Base-by-base conservation (phyloP, 2,797 vertebrate genomes). In the Rousettus madagascariensis region DNA sequence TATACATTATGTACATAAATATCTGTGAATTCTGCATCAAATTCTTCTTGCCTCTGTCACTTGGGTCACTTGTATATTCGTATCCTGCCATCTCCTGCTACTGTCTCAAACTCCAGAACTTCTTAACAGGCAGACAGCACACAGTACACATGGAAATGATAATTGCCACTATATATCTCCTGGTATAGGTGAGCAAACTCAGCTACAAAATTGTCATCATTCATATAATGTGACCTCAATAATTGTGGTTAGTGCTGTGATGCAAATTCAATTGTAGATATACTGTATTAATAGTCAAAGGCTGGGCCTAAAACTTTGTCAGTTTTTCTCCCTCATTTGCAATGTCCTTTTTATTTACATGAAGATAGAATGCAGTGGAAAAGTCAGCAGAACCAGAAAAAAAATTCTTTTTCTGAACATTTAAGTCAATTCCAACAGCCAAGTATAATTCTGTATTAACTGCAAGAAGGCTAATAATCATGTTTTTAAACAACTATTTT, bases 391-490 rank as follows among this genome's bases (percentile, higher is more conserved):
- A 36, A 79, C 79, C 69, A 87, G 26, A 95, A 94, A 77, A 2
- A 71, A 17, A 2, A 26, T 26, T 85, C 68, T 65, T 63, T 38
- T 51, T 17, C 10, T 78, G 16, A 88, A 69, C 15, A 36, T 61
- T 88, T 66, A 83, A 89, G 15, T 65, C 46, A 91, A 36, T 55
- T 89, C 36, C 53, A 91, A 46, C 6, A 77, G 30, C 8, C 77
- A 92, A 36, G 2, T 41, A 6, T 83, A 84, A 68, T 90, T 95
- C 51, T 86, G 19, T 26, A 57, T 49, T 94, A 97, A 91, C 36
- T 49, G 3, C 15, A 55, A 26, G 74, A 85, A 93, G 10, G 7
- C 66, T 86, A 91, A 72, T 69, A 51, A 80, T 85, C 7, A 66
- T 17, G 0, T 66, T 91, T 78, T 57, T 80, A 55, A 83, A 53